Evolutionary conservation across 2,113 vertebrate genomes (phyloP), one percentile per base, ranked within the genome.

Genomic region (Romanogobio albipinnatus): DNA sequence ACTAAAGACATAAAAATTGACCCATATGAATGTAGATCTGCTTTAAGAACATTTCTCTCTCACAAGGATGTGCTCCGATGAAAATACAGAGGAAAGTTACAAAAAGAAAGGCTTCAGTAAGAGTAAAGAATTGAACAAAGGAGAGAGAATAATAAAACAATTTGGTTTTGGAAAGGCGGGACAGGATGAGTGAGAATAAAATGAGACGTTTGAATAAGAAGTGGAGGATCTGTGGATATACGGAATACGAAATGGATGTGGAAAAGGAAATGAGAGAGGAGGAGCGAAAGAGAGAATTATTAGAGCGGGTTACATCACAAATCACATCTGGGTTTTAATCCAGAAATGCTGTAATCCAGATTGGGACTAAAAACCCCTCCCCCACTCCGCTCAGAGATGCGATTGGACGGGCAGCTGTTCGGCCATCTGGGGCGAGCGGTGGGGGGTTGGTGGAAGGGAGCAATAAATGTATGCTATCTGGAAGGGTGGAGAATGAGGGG

Each of bases 281-380:
- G 47, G 56, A 5, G 24, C 43, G 39, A 19, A 47, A 24, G 70
- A 13, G 4, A 33, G 58, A 73, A 43, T 19, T 53, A 29, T 84
- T 59, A 81, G 85, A 77, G 4, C 64, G 26, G 4, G 86, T 91
- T 94, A 82, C 84, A 70, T 93, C 90, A 92, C 86, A 80, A 17
- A 82, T 86, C 91, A 89, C 91, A 94, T 78, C 91, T 92, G 91
- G 82, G 74, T 79, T 89, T 86, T 93, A 94, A 95, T 94, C 92
- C 90, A 83, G 81, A n/a, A 79, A 76, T 89, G 9, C 87, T 86
- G 33, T 94, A 94, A 93, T 93, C 94, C 92, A 90, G 89, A 92
- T 91, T 91, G 90, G 77, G 88, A 88, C 89, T 89, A 89, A 22
- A 53, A 76, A 19, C 56, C 45, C 75, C 22, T 76, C 83, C 76